A percentile compares a stretch with the other conserved stretches of the same genome.
Conservation (phyloP, 2,888 invertebrate species). For the Suillia variegata region DNA sequence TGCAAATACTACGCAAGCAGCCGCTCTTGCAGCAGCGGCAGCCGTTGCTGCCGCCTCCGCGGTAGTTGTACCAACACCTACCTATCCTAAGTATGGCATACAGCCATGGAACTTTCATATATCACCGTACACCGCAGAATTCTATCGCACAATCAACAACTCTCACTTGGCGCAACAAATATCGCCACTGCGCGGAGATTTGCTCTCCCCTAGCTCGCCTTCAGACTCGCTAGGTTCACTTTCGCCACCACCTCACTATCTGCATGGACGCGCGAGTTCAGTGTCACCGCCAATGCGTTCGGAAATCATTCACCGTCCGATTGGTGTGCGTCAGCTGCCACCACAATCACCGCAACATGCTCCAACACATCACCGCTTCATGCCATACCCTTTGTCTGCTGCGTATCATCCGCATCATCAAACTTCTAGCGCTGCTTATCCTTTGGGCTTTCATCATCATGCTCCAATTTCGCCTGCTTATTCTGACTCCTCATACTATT, state of each 20-base stretch:
- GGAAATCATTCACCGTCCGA: slow-evolving; percentile 55
- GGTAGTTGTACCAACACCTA: slow-evolving; percentile 59
- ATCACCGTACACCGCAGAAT: slow-evolving; percentile 58
- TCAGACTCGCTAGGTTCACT: slow-evolving; percentile 57
- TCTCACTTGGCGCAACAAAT: slow-evolving; percentile 48
- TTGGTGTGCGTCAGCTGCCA: slow-evolving; percentile 47
- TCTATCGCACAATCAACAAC: slow-evolving; percentile 58
- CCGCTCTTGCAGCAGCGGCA: slow-evolving; percentile 46
- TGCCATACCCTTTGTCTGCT: slow-evolving; percentile 46
- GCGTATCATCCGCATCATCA: slow-evolving; percentile 36
- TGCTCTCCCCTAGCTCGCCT: slow-evolving; percentile 52
- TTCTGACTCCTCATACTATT: slow-evolving; percentile 59
- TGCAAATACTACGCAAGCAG: slow-evolving; percentile 30
- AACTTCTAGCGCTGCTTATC: slow-evolving; percentile 21
- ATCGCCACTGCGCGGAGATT: slow-evolving; percentile 53
- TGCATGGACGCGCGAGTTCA: slow-evolving; percentile 58
- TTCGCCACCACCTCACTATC: slow-evolving; percentile 58
- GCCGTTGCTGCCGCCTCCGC: slow-evolving; percentile 64
- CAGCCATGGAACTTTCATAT: slow-evolving; percentile 59
- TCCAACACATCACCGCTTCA: slow-evolving; percentile 42
- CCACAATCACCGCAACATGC: slow-evolving; percentile 30
- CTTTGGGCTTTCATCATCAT: slow-evolving; percentile 40
- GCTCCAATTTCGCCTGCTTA: slow-evolving; percentile 61
- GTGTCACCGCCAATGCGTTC: slow-evolving; percentile 59
- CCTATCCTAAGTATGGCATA: slow-evolving; percentile 57